A percentile compares a stretch with the other conserved stretches of the same genome.
Conservation (phyloP, 2,888 invertebrate species). For the Abrostola tripartita region DNA sequence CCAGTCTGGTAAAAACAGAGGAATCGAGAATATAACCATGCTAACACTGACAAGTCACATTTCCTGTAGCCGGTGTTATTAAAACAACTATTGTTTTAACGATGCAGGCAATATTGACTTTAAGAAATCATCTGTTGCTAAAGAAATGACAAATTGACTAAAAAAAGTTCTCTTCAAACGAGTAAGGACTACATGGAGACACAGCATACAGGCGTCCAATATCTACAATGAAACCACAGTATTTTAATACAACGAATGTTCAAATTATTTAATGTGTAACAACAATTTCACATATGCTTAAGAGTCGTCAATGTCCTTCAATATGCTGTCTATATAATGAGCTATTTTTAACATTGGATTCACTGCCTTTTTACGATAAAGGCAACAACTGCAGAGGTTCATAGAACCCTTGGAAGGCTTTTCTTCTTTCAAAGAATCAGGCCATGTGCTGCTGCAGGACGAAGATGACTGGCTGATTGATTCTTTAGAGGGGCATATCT, state of each 20-base stretch:
- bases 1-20: too few relatives aligned
- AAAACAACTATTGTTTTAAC: too few relatives aligned
- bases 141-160: too few relatives aligned
- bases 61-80: too few relatives aligned
- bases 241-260: background rate
- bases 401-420: slow-evolving; percentile 15
- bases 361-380: slow-evolving; percentile 58
- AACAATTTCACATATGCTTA: slow-evolving; percentile 48
- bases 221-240: too few relatives aligned
- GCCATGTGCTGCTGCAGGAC: slow-evolving; percentile 57
- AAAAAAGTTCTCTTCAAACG: too few relatives aligned
- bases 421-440: slow-evolving; percentile 45
- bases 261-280: slow-evolving; percentile 32
- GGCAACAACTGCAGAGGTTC: slow-evolving; percentile 50
- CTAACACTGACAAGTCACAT: too few relatives aligned
- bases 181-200: too few relatives aligned
- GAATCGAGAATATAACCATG: too few relatives aligned
- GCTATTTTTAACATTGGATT: slow-evolving; percentile 77
- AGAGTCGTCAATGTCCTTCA: slow-evolving; percentile 69
- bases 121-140: too few relatives aligned
- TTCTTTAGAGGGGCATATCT: slow-evolving; percentile 36
- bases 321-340: slow-evolving; percentile 70
- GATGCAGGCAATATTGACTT: too few relatives aligned
- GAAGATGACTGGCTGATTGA: slow-evolving; percentile 45
- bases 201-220: too few relatives aligned